phyloP scores from a whole-genome alignment of 2,888 invertebrate genomes.

The Acleris holmiana region DNA sequence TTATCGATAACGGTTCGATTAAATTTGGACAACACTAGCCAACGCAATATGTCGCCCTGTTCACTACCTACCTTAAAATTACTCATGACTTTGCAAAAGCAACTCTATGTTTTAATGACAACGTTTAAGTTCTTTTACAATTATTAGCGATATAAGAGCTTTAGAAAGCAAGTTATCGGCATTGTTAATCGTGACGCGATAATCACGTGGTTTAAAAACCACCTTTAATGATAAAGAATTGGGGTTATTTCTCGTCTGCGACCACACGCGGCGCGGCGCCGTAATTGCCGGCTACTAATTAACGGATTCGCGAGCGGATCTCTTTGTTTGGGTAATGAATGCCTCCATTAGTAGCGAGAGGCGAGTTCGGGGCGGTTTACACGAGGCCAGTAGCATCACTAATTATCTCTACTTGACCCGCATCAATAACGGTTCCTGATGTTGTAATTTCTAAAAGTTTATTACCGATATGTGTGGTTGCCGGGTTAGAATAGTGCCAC shows the following conservation, averaged over 20 bases:
- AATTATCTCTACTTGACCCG: no score
- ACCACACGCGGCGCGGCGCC: neutral
- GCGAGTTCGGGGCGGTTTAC: neutral
- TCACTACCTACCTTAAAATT: neutral
- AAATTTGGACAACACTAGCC: constrained; percentile 14
- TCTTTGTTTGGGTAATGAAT: constrained; percentile 21
- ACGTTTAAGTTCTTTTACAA: no score
- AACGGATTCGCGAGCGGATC: constrained; percentile 8
- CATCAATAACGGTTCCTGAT: neutral
- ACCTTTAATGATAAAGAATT: neutral
- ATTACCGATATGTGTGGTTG: no score
- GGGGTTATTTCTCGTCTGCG: neutral
- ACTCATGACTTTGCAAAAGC: neutral
- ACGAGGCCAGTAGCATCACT: neutral
- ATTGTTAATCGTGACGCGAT: neutral
- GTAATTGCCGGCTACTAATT: constrained; percentile 10
- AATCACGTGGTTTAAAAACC: neutral
- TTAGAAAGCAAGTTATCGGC: no score
- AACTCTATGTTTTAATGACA: neutral
- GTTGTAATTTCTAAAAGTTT: neutral
- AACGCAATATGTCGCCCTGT: neutral
- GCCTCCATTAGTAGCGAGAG: neutral
- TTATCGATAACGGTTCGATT: constrained; percentile 21
- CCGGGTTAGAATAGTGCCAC: no score
- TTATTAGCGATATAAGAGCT: no score